A percentile compares a stretch with the other conserved stretches of the same genome.
phyloP scores from a whole-genome alignment of 2,113 vertebrate genomes.

The Siniperca knerii region DNA sequence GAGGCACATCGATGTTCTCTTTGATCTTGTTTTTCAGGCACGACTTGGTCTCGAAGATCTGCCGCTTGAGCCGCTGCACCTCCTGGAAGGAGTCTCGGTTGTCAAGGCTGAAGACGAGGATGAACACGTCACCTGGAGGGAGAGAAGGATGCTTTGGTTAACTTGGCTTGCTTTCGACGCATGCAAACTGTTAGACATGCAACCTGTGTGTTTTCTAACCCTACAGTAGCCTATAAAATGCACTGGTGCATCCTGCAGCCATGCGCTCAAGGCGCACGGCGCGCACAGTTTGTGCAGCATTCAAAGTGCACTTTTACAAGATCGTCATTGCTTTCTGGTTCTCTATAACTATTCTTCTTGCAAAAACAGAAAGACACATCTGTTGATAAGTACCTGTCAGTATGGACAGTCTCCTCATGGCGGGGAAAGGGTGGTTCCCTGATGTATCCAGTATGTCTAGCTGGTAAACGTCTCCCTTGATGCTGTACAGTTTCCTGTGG shows the following conservation, averaged over 20 bases:
- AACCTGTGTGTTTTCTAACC: background rate
- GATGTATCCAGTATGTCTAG: conserved; percentile 98
- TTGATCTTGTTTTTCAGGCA: conserved; percentile 97
- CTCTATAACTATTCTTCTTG: background rate
- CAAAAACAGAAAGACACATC: background rate
- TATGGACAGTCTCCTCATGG: conserved; percentile 97
- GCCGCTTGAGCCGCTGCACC: conserved; percentile 94
- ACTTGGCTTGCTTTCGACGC: background rate
- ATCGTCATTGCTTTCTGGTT: background rate
- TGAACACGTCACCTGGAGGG: conserved; percentile 93
- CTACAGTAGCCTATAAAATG: too few relatives aligned
- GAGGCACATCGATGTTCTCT: conserved; percentile 92
- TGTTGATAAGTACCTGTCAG: conserved; percentile 89
- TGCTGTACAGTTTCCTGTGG: conserved; percentile 98
- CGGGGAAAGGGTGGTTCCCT: conserved; percentile 96
- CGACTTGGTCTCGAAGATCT: conserved; percentile 97
- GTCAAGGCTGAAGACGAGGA: conserved; percentile 97
- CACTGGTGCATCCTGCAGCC: conserved; percentile 1
- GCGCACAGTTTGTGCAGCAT: background rate
- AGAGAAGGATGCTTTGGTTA: background rate
- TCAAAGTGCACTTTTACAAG: background rate
- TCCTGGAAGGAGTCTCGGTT: conserved; percentile 97
- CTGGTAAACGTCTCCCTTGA: conserved; percentile 96
- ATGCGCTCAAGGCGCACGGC: conserved; percentile 4
- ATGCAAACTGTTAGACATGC: background rate